A percentile compares a stretch with the other conserved stretches of the same genome.
Evolutionary conservation across 2,888 invertebrate genomes (phyloP).

Genomic region (Pseudococcus viburni): DNA sequence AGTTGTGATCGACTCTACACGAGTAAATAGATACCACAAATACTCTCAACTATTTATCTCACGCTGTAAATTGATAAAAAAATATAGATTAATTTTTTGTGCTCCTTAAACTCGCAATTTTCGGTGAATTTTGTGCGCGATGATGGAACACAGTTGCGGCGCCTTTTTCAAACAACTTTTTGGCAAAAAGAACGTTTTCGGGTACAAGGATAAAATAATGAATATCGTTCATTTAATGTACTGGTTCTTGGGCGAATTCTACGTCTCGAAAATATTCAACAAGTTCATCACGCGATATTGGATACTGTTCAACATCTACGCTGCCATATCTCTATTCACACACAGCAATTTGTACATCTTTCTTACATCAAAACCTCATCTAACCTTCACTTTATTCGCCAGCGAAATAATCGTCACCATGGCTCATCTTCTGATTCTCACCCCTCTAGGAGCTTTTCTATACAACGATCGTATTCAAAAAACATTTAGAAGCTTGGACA

Average conservation of each 20-base stretch:
- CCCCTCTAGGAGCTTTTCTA: background rate
- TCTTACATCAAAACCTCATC: background rate
- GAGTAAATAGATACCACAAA: too few relatives aligned
- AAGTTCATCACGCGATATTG: background rate
- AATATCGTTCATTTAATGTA: background rate
- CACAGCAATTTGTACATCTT: constrained; percentile 2
- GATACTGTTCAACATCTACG: background rate
- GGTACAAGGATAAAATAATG: background rate
- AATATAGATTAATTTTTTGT: too few relatives aligned
- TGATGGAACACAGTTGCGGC: background rate
- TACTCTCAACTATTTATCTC: too few relatives aligned
- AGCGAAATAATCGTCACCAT: background rate
- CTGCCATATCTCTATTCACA: background rate
- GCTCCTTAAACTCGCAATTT: background rate
- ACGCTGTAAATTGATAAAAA: too few relatives aligned
- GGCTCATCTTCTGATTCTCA: background rate
- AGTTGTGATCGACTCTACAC: too few relatives aligned
- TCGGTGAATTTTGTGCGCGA: background rate
- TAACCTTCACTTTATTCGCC: background rate
- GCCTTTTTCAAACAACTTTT: background rate
- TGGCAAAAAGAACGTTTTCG: background rate
- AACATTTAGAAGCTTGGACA: background rate
- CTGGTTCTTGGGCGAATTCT: constrained; percentile 1
- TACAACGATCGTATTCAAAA: background rate
- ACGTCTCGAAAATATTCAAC: background rate